These are phyloP conservation scores for Dermatophagoides farinae DNA, from an alignment of 1,140 invertebrate species.

Conservation along the genomic window DNA sequence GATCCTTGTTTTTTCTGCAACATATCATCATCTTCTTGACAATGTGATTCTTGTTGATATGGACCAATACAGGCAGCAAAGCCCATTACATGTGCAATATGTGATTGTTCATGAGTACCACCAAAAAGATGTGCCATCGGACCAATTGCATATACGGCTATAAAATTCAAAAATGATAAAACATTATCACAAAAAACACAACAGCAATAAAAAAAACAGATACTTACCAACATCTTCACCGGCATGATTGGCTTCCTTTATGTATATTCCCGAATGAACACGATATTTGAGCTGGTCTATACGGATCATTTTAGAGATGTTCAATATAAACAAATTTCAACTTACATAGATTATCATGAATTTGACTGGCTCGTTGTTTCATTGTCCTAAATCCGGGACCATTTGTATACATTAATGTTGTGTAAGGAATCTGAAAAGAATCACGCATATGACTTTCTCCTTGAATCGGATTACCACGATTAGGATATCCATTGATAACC, in stretches of 20 bases:
- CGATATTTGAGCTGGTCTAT: conserved; percentile 30
- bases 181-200: neutral
- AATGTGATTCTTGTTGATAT: conserved; percentile 16
- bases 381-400: conserved; percentile 35
- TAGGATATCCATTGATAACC: conserved; percentile 22
- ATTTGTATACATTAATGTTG: conserved; percentile 56
- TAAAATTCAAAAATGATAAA: neutral
- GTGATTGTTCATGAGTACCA: conserved; percentile 71
- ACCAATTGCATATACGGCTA: conserved; percentile 33
- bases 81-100: conserved; percentile 64
- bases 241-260: conserved; percentile 50
- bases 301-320: neutral
- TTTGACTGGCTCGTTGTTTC: neutral
- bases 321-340: neutral
- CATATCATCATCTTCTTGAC: neutral
- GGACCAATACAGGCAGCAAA: conserved; percentile 28
- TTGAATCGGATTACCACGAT: conserved; percentile 21
- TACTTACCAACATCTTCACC: conserved; percentile 46
- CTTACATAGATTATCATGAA: neutral
- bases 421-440: conserved; percentile 26
- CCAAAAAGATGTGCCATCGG: conserved; percentile 71
- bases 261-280: conserved; percentile 45
- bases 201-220: neutral
- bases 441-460: conserved; percentile 4
- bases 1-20: no score